Conservation (phyloP, 2,797 vertebrate genomes). For the Pteronotus mesoamericanus region DNA sequence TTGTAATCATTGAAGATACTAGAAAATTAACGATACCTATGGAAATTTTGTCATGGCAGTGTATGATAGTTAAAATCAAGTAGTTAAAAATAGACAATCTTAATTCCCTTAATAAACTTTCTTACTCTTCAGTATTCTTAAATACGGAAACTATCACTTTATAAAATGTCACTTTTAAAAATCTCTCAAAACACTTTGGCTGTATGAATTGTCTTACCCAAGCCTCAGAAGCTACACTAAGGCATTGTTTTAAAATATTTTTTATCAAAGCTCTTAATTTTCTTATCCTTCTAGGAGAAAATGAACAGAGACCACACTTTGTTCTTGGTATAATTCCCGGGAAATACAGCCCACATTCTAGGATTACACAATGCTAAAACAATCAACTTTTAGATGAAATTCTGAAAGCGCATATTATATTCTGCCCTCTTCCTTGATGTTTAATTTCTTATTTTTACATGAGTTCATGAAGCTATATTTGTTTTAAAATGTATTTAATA, state of each 20-base stretch:
- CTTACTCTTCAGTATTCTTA: not conserved
- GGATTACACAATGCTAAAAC: not conserved
- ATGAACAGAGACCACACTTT: not conserved
- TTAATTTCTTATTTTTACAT: not conserved
- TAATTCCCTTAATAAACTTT: not conserved
- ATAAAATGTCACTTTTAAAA: not conserved
- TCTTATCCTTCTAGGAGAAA: not conserved
- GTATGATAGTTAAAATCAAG: not conserved
- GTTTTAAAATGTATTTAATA: not conserved
- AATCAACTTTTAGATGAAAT: not conserved
- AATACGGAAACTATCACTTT: not conserved
- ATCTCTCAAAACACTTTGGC: not conserved
- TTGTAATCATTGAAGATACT: not conserved
- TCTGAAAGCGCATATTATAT: not conserved
- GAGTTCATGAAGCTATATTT: not conserved
- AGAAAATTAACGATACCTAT: not conserved
- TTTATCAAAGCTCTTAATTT: not conserved
- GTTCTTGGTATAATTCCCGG: not conserved
- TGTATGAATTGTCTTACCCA: not conserved
- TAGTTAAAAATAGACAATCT: not conserved
- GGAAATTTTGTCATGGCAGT: not conserved
- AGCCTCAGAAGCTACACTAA: not conserved
- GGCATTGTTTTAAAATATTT: slow-evolving; percentile 4
- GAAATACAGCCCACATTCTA: not conserved
- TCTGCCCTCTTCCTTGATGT: not conserved